These are phyloP conservation scores for Hippoglossus stenolepis DNA, from an alignment of 2,113 vertebrate genomes.

Conservation along the genomic window DNA sequence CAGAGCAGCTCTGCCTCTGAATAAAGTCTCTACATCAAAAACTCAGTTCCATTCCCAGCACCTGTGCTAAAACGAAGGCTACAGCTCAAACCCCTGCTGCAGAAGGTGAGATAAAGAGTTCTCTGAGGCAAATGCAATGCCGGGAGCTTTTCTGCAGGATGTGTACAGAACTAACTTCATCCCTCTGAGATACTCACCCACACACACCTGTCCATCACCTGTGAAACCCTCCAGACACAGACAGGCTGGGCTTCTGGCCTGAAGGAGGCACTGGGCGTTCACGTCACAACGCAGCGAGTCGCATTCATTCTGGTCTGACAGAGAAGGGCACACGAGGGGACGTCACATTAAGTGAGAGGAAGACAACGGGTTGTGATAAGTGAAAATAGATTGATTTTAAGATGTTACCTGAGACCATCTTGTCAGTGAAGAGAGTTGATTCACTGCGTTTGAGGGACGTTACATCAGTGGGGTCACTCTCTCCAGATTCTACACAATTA, in stretches of 20 bases:
- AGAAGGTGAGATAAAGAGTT: slow-evolving; percentile 5
- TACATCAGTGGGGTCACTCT: slow-evolving; percentile 9
- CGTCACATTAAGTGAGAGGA: neutral
- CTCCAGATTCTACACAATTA: slow-evolving; percentile 67
- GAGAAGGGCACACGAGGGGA: slow-evolving; percentile 27
- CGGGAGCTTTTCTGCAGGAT: slow-evolving; percentile 11
- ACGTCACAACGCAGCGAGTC: slow-evolving; percentile 78
- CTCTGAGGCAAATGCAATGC: slow-evolving; percentile 22
- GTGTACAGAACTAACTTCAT: neutral
- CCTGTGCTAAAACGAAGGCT: neutral
- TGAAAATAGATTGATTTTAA: neutral
- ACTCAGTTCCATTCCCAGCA: neutral
- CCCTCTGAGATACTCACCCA: slow-evolving; percentile 81
- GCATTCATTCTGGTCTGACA: slow-evolving; percentile 87
- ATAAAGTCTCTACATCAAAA: neutral
- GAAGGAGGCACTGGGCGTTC: slow-evolving; percentile 82
- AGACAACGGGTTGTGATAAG: too few relatives aligned
- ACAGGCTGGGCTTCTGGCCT: slow-evolving; percentile 80
- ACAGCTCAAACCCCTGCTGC: neutral
- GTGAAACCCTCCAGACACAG: slow-evolving; percentile 87
- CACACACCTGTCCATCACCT: slow-evolving; percentile 84
- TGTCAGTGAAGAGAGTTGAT: slow-evolving; percentile 79
- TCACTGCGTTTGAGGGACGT: slow-evolving; percentile 14
- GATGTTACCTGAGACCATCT: slow-evolving; percentile 89
- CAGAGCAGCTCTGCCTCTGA: slow-evolving; percentile 17